These are phyloP conservation scores for Hesperia comma DNA, from an alignment of 2,888 invertebrate species.

Conservation along the genomic window DNA sequence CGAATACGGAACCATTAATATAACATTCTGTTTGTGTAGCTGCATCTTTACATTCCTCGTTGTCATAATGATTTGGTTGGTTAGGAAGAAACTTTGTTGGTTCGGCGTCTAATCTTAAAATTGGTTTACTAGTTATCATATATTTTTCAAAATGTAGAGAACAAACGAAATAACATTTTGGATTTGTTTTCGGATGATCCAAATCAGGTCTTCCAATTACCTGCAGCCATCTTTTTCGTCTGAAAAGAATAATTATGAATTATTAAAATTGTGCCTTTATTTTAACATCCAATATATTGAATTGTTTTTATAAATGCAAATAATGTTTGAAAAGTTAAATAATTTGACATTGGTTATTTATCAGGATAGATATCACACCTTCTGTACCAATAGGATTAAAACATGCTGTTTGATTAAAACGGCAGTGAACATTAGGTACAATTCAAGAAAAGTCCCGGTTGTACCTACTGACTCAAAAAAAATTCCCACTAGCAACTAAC, in stretches of 20 bases:
- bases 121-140: constrained; percentile 6
- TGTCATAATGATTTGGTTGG: not conserved
- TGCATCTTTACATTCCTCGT: not conserved
- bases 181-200: constrained; percentile 3
- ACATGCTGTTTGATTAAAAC: too few relatives aligned
- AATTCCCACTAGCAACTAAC: too few relatives aligned
- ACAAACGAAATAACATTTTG: constrained; percentile 11
- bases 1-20: not conserved
- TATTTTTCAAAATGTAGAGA: constrained; percentile 1
- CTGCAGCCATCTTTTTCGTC: constrained; percentile 10
- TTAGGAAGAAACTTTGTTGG: constrained; percentile 1
- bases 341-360: too few relatives aligned
- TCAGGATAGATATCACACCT: too few relatives aligned
- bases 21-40: not conserved
- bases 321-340: too few relatives aligned
- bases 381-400: too few relatives aligned
- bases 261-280: not conserved
- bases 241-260: not conserved
- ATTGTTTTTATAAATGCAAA: too few relatives aligned
- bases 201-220: constrained; percentile 2
- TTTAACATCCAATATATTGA: too few relatives aligned
- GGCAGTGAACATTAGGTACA: too few relatives aligned
- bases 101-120: constrained; percentile 6
- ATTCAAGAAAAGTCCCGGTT: too few relatives aligned
- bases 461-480: too few relatives aligned